A percentile compares a stretch with the other conserved stretches of the same genome.
phyloP scores from a whole-genome alignment of 2,888 invertebrate genomes.

The Leistus spinibarbis region DNA sequence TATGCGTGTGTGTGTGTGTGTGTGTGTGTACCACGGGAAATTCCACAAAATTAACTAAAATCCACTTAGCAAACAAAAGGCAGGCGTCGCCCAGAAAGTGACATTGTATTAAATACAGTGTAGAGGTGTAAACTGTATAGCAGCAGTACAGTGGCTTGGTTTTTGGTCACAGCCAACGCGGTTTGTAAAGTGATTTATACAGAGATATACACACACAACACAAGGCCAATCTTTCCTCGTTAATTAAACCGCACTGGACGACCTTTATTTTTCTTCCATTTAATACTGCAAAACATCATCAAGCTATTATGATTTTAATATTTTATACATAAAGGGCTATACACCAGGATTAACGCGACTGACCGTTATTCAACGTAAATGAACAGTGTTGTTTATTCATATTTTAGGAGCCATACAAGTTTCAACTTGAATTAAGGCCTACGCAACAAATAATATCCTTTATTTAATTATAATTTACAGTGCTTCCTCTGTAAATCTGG shows the following conservation, averaged over 20 bases:
- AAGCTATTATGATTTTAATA: not conserved
- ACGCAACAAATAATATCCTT: no score
- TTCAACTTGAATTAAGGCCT: no score
- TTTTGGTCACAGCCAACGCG: not conserved
- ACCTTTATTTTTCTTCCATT: not conserved
- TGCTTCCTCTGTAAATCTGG: no score
- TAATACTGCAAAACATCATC: not conserved
- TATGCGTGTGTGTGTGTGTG: not conserved
- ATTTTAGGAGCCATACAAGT: no score
- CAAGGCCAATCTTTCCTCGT: not conserved
- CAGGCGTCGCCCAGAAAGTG: not conserved
- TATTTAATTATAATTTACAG: no score
- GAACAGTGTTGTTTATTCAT: not conserved
- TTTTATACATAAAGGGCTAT: not conserved
- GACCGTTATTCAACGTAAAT: not conserved
- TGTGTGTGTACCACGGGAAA: not conserved
- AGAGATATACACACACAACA: not conserved
- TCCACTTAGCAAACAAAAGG: constrained; percentile 3
- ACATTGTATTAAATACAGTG: not conserved
- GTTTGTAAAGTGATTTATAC: constrained; percentile 11
- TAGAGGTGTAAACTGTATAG: not conserved
- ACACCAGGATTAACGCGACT: not conserved
- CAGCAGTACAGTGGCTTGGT: not conserved
- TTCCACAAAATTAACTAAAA: constrained; percentile 10
- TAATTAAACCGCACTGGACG: not conserved